These are phyloP conservation scores for Stenoptilia bipunctidactyla DNA, from an alignment of 2,888 invertebrate genomes.

Conservation along the genomic window DNA sequence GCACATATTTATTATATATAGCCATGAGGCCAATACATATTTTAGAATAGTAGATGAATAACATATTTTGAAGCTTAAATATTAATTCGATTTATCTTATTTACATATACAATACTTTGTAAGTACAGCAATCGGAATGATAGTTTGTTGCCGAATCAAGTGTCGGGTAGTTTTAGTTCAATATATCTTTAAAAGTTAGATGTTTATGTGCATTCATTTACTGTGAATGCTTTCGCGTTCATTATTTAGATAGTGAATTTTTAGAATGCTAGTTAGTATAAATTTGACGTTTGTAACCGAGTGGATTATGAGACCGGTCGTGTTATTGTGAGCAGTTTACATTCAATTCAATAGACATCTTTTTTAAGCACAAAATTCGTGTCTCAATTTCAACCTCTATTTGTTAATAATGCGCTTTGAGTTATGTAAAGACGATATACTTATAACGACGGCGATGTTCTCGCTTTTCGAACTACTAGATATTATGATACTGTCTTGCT, in stretches of 20 bases:
- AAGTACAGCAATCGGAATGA: not conserved
- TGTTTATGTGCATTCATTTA: conserved; percentile 58
- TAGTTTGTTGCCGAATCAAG: conserved; percentile 44
- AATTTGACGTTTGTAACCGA: conserved; percentile 47
- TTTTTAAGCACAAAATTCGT: conserved; percentile 18
- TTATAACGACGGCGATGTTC: conserved; percentile 18
- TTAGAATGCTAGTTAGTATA: conserved; percentile 70
- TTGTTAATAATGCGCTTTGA: conserved; percentile 54
- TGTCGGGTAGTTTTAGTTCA: conserved; percentile 55
- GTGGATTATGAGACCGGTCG: conserved; percentile 18
- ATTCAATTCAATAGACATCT: not conserved
- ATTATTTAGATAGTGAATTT: conserved; percentile 68
- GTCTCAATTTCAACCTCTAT: conserved; percentile 30
- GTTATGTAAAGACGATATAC: conserved; percentile 23
- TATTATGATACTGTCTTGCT: conserved; percentile 5
- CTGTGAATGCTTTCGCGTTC: conserved; percentile 58
- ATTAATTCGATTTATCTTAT: no score
- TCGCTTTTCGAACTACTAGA: not conserved
- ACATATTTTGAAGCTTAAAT: not conserved
- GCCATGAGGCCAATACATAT: no score
- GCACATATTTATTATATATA: no score
- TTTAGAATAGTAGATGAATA: no score
- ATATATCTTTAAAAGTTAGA: conserved; percentile 57
- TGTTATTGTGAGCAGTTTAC: not conserved
- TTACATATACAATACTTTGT: no score